These are phyloP conservation scores for Siphamia tubifer DNA, from an alignment of 2,113 vertebrate genomes.

Conservation along the genomic window DNA sequence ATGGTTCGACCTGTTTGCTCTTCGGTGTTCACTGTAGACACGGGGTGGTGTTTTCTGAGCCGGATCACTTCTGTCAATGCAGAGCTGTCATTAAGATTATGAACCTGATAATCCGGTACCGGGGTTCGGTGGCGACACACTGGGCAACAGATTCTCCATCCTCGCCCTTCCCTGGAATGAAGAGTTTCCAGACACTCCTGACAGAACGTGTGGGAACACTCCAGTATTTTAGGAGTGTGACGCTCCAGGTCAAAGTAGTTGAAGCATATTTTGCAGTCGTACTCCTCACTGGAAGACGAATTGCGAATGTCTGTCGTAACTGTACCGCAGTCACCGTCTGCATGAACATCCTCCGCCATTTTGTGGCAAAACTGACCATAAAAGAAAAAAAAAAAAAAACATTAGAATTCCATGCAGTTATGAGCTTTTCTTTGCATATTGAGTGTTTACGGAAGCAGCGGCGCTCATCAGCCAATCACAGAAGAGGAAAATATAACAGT, in stretches of 20 bases:
- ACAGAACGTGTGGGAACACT: conserved; percentile 86
- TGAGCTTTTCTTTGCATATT: not conserved
- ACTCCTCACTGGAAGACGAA: conserved; percentile 71
- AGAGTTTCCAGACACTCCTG: conserved; percentile 80
- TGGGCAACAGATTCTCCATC: conserved; percentile 78
- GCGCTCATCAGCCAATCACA: too few species aligned
- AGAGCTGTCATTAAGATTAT: conserved; percentile 79
- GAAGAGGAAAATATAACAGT: too few species aligned
- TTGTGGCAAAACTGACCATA: conserved; percentile 23
- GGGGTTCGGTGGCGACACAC: conserved; percentile 84
- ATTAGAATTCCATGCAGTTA: too few species aligned
- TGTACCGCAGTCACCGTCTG: not conserved
- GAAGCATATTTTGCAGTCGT: conserved; percentile 87
- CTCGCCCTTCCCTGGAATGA: conserved; percentile 65
- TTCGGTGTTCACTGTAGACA: not conserved
- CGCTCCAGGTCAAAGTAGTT: conserved; percentile 83
- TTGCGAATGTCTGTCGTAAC: not conserved
- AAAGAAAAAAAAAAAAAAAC: not conserved
- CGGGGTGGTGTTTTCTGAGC: conserved; percentile 13
- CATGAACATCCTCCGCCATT: conserved; percentile 74
- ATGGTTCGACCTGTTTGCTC: conserved; percentile 8
- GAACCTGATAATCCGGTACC: conserved; percentile 79
- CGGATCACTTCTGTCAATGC: conserved; percentile 74
- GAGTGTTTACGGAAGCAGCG: not conserved
- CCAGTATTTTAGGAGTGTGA: conserved; percentile 80